Evolutionary conservation across 1,140 invertebrate genomes (phyloP), one percentile per base, ranked within the genome.

Genomic region (Drosophila bipectinata): DNA sequence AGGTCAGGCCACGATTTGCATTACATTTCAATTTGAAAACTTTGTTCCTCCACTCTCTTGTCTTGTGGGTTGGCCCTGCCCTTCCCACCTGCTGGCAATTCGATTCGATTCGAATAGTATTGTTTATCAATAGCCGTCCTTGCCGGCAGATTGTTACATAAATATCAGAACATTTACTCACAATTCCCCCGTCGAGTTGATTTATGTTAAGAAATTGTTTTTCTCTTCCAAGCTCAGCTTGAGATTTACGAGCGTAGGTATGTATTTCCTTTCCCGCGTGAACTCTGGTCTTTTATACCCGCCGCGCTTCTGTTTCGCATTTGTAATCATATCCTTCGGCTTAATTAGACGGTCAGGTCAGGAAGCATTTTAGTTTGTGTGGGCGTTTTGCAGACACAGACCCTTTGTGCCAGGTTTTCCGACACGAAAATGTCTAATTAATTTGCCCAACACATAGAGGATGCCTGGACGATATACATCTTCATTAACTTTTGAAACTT

Each of bases 401-500:
- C 21, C 58, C 56, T 79, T 67, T 34, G 8, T 58, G 47, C 9
- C 30, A 12, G 1, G 26, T 15, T 53, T 15, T 21, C 37, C 44
- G 76, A 48, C 56, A 67, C 49, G 63, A 56, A 82, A 79, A 49
- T 66, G 57, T 68, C 51, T 77, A 83, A 83, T 83, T 84, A 84
- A 84, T 79, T 84, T 67, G 34, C 66, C 49, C 53, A 83, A 66
- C 52, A 82, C 81, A 83, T 68, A 44, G 59, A 84, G 63, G 55
- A 63, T 68, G 15, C 66, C 72, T 55, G 45, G 34, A 44, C 55
- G 51, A 76, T 76, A 72, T 68, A 61, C 73, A 83, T 84, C 76
- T 79, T 76, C 58, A 84, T 84, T 84, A 83, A 84, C 64, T 57
- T 57, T 64, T 28, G 34, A 71, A 75, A 72, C 66, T 68, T 75